Percentiles rank a stretch among this genome's conserved stretches.
phyloP scores from a whole-genome alignment of 2,113 vertebrate genomes.

The Synchiropus splendidus region DNA sequence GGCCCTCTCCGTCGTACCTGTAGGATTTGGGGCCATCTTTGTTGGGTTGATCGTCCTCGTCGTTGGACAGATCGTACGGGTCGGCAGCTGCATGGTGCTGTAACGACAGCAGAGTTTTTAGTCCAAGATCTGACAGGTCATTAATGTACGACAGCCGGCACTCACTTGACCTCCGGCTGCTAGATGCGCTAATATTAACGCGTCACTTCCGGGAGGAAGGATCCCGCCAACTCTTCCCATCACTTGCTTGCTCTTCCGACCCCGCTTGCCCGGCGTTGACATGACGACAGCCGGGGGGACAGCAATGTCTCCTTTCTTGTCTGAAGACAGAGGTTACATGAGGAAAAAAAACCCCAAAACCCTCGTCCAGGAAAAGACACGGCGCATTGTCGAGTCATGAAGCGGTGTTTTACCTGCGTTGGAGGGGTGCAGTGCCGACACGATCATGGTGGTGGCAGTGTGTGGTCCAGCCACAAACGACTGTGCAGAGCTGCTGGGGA shows the following conservation, averaged over 20 bases:
- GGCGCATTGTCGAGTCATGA: too few relatives aligned
- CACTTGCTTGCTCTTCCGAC: constrained; percentile 68
- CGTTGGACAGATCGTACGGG: constrained; percentile 70
- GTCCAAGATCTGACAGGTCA: background rate
- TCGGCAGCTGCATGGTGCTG: constrained; percentile 60
- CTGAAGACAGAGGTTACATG: constrained; percentile 37
- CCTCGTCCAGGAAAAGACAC: too few relatives aligned
- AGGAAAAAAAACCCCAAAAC: background rate
- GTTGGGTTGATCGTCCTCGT: constrained; percentile 65
- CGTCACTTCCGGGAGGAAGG: constrained; percentile 66
- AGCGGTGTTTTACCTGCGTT: constrained; percentile 51
- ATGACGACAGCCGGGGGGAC: constrained; percentile 64
- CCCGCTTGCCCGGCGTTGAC: constrained; percentile 62
- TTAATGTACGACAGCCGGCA: accelerated
- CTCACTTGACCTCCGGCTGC: constrained; percentile 68
- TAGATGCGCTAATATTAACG: constrained; percentile 68
- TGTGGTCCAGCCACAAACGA: constrained; percentile 80
- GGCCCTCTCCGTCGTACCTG: constrained; percentile 39
- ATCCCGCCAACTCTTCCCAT: constrained; percentile 50
- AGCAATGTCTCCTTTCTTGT: constrained; percentile 81
- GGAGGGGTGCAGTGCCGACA: constrained; percentile 77
- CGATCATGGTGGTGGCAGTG: constrained; percentile 82
- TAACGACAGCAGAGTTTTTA: too few relatives aligned
- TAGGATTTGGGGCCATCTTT: constrained; percentile 72
- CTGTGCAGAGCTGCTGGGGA: constrained; percentile 84